A percentile compares a stretch with the other conserved stretches of the same genome.
These are phyloP conservation scores for Drosophila mauritiana DNA, from an alignment of 1,140 invertebrate species.

Conservation along the genomic window DNA sequence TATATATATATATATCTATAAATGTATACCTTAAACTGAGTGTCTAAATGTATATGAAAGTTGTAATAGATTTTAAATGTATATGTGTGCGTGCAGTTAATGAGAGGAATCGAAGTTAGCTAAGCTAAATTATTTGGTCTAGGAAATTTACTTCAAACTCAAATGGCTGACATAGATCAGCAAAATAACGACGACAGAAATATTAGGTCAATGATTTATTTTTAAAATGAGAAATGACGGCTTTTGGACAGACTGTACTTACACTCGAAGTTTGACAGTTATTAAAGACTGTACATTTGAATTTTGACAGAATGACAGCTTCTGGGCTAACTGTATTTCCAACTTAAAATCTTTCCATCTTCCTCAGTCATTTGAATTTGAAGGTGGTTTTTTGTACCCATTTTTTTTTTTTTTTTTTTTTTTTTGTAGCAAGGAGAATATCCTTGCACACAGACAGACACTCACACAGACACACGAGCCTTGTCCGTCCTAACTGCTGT, in stretches of 20 bases:
- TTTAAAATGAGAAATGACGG: not conserved
- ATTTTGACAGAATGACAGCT: not conserved
- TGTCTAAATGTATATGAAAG: constrained; percentile 68
- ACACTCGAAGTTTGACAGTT: not conserved
- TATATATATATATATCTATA: constrained; percentile 29
- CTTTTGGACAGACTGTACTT: constrained; percentile 1
- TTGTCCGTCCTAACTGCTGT: constrained; percentile 56
- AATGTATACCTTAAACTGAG: constrained; percentile 43
- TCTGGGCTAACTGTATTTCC: not conserved
- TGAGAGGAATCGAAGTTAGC: constrained; percentile 21
- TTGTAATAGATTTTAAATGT: constrained; percentile 58
- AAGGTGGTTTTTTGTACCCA: constrained; percentile 17
- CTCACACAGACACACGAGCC: constrained; percentile 26
- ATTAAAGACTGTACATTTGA: not conserved
- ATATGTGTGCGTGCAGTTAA: constrained; percentile 37
- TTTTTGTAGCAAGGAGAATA: constrained; percentile 4
- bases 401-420: not conserved
- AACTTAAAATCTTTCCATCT: not conserved
- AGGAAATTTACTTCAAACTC: constrained; percentile 2
- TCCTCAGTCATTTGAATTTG: constrained; percentile 19
- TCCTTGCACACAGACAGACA: constrained; percentile 21
- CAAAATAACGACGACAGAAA: not conserved
- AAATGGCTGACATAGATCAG: not conserved
- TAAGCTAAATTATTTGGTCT: constrained; percentile 34
- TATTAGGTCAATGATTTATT: not conserved